phyloP scores from a whole-genome alignment of 2,797 vertebrate species.

The Distichodus sexfasciatus region DNA sequence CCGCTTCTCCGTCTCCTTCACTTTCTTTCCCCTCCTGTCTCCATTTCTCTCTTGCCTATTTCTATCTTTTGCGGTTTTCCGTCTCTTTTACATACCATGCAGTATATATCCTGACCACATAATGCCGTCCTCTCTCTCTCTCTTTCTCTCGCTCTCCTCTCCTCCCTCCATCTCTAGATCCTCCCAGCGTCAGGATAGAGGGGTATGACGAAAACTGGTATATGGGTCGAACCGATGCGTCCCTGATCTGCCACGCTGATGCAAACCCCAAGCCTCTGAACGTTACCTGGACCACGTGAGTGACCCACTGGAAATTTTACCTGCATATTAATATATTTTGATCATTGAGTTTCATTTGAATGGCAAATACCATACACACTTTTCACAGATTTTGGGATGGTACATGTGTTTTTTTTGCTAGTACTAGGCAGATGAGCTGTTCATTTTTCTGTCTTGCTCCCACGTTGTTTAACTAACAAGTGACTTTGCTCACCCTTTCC shows the following conservation, averaged over 20 bases:
- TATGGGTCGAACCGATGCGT: constrained; percentile 72
- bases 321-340: too few relatives aligned
- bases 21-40: neutral
- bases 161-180: constrained; percentile 58
- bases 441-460: too few relatives aligned
- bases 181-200: constrained; percentile 76
- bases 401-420: too few relatives aligned
- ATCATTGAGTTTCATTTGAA: too few relatives aligned
- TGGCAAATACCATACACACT: too few relatives aligned
- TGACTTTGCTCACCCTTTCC: too few relatives aligned
- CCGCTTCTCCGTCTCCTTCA: neutral
- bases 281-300: constrained; percentile 82
- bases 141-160: neutral
- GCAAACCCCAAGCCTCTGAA: constrained; percentile 75
- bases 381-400: too few relatives aligned
- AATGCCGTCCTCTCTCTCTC: neutral
- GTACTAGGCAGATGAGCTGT: too few relatives aligned
- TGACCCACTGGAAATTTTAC: constrained; percentile 1
- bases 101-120: neutral
- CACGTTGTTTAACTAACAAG: too few relatives aligned
- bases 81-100: neutral
- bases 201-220: constrained; percentile 88
- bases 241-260: constrained; percentile 68
- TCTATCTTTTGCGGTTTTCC: neutral
- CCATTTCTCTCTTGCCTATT: neutral